A percentile compares a stretch with the other conserved stretches of the same genome.
Conservation (phyloP, 2,113 vertebrate species). For the Guaruba guarouba region DNA sequence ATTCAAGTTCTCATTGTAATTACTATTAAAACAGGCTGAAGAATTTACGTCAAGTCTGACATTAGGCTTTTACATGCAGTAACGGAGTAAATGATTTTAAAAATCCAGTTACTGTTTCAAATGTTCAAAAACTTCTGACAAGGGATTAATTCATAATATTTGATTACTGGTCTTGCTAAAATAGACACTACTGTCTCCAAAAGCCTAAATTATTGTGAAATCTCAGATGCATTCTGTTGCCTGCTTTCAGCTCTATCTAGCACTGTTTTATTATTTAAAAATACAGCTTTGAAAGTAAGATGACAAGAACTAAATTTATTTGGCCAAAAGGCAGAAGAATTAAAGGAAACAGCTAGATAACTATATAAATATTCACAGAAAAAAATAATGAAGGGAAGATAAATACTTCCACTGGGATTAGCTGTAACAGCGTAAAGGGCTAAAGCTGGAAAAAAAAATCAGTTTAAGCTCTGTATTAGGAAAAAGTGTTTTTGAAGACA, state of each 20-base stretch:
- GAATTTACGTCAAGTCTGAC: neutral
- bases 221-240: neutral
- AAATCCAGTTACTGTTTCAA: constrained; percentile 10
- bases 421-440: neutral
- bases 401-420: neutral
- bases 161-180: neutral
- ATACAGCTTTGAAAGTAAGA: constrained; percentile 11
- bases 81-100: neutral
- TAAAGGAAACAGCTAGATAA: neutral
- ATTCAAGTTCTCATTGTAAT: neutral
- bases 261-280: neutral
- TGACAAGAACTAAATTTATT: constrained; percentile 12
- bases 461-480: neutral
- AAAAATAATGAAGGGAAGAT: neutral
- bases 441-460: neutral
- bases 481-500: neutral
- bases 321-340: neutral
- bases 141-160: neutral
- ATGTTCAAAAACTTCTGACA: neutral
- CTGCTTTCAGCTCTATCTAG: constrained; percentile 16
- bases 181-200: neutral
- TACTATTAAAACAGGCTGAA: constrained; percentile 3
- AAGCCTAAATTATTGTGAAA: neutral
- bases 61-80: neutral
- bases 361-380: neutral